Percentiles rank a stretch among this genome's conserved stretches.
Evolutionary conservation across 2,888 invertebrate genomes (phyloP).

Genomic region (Laothoe populi): DNA sequence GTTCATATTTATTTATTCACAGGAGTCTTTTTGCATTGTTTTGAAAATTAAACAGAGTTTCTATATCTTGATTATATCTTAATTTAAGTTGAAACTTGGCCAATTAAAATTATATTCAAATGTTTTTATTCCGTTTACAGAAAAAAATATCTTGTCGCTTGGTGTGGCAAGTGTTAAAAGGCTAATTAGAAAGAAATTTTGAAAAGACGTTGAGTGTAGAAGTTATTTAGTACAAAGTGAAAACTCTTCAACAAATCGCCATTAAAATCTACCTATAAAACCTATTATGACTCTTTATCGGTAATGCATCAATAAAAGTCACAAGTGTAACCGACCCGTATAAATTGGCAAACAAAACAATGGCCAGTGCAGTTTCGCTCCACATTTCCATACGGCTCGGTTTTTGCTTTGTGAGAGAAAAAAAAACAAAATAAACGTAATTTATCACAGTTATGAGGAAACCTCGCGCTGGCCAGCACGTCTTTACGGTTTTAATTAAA

Average conservation of each 20-base stretch:
- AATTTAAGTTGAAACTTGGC: neutral
- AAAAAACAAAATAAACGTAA: constrained; percentile 70
- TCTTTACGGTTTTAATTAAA: constrained; percentile 77
- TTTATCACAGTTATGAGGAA: constrained; percentile 82
- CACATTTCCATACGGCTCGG: constrained; percentile 77
- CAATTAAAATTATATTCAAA: neutral
- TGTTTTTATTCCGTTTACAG: neutral
- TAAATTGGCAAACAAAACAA: constrained; percentile 85
- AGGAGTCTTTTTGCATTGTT: neutral
- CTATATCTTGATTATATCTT: neutral
- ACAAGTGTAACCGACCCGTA: constrained; percentile 83
- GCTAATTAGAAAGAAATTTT: neutral
- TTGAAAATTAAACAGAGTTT: neutral
- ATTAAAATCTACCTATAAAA: constrained; percentile 81
- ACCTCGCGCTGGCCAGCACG: constrained; percentile 80
- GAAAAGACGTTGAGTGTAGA: neutral
- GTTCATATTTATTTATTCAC: neutral
- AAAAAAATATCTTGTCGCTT: neutral
- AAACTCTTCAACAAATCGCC: constrained; percentile 70
- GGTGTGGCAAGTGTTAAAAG: neutral
- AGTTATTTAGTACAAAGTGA: constrained; percentile 44
- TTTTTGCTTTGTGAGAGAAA: constrained; percentile 73
- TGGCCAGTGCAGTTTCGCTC: constrained; percentile 79
- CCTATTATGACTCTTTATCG: constrained; percentile 82
- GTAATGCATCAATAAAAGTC: constrained; percentile 84